A percentile compares a stretch with the other conserved stretches of the same genome.
Conservation (phyloP, 2,113 vertebrate species). For the Phasianus colchicus region DNA sequence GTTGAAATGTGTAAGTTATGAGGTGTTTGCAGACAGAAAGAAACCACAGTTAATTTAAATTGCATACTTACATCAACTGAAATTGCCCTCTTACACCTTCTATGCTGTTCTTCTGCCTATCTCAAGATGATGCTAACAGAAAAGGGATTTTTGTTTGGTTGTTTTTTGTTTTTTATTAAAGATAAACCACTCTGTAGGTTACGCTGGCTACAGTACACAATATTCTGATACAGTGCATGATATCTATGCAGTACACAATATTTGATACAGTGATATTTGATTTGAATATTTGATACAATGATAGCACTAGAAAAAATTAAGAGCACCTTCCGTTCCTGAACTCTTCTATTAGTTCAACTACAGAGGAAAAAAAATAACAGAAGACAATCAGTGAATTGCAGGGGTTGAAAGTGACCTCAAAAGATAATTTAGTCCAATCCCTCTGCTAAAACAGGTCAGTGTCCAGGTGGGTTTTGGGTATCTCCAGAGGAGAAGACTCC, state of each 20-base stretch:
- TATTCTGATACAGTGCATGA: background rate
- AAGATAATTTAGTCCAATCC: background rate
- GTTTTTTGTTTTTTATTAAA: background rate
- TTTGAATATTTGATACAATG: no score
- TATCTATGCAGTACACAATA: background rate
- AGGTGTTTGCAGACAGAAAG: slow-evolving; percentile 27
- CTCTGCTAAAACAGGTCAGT: no score
- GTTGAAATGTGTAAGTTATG: slow-evolving; percentile 12
- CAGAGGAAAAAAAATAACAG: background rate
- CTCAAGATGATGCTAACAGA: background rate
- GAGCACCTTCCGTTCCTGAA: background rate
- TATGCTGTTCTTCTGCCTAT: background rate
- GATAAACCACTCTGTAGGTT: background rate
- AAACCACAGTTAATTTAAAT: slow-evolving; percentile 51
- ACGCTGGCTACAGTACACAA: background rate
- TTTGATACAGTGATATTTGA: background rate
- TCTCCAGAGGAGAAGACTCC: background rate
- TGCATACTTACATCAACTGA: background rate
- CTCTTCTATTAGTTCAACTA: background rate
- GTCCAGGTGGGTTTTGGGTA: background rate
- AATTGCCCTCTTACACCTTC: background rate
- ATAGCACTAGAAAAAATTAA: background rate
- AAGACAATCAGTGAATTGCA: background rate
- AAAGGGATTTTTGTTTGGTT: background rate
- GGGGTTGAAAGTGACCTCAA: background rate